These are phyloP conservation scores for Rhysida immarginata DNA, from an alignment of 1,140 invertebrate genomes.

Conservation along the genomic window DNA sequence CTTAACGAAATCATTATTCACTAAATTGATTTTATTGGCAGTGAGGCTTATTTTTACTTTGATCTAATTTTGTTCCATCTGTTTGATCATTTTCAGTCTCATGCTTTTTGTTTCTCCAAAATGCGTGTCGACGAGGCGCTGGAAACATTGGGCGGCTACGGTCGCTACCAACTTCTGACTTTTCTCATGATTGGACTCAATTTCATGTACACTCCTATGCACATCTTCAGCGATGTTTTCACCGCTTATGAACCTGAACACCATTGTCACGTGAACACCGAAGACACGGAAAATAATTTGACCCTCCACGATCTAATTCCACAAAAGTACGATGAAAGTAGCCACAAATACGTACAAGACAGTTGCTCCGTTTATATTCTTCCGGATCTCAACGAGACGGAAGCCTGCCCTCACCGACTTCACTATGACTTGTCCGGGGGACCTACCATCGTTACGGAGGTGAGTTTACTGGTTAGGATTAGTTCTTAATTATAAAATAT, in stretches of 20 bases:
- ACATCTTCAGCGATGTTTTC: slow-evolving; percentile 5
- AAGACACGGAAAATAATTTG: background rate
- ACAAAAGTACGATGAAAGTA: background rate
- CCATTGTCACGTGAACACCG: background rate
- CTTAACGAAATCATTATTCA: no score
- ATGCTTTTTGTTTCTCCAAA: no score
- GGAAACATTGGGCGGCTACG: slow-evolving; percentile 1
- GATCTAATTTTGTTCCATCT: no score
- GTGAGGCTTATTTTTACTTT: no score
- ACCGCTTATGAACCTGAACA: slow-evolving; percentile 1
- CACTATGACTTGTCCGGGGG: background rate
- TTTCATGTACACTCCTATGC: slow-evolving; percentile 6
- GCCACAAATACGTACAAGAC: background rate
- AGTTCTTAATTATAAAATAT: no score
- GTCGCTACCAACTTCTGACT: background rate
- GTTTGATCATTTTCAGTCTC: no score
- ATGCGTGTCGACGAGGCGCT: slow-evolving; percentile 5
- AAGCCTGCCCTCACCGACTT: background rate
- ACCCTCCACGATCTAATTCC: background rate
- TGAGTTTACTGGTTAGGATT: no score
- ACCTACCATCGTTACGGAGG: background rate
- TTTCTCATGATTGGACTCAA: slow-evolving; percentile 1
- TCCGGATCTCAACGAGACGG: background rate
- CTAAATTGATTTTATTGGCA: no score
- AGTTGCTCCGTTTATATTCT: background rate